Percentiles rank a stretch among this genome's conserved stretches.
phyloP scores from a whole-genome alignment of 2,888 invertebrate genomes.

The Drosophila gaucha region DNA sequence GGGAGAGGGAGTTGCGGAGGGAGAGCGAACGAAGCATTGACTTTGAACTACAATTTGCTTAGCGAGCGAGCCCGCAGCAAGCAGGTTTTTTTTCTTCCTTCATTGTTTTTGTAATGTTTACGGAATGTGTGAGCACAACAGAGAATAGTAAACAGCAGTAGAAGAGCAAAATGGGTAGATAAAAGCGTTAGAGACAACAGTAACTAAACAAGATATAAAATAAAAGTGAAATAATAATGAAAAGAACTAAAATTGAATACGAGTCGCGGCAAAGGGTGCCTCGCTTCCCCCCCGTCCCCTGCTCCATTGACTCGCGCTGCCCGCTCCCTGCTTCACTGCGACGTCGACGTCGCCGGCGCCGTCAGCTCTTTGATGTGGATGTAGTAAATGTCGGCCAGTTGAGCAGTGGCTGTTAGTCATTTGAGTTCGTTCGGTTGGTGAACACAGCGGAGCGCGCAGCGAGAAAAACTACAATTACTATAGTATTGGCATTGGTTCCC shows the following conservation, averaged over 20 bases:
- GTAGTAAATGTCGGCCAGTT: conserved; percentile 71
- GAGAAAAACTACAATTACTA: conserved; percentile 4
- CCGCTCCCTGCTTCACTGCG: conserved; percentile 25
- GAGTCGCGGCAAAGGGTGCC: conserved; percentile 32
- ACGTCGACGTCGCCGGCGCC: conserved; percentile 31
- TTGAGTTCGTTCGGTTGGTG: conserved; percentile 75
- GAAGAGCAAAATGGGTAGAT: conserved; percentile 50
- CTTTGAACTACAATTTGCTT: conserved; percentile 71
- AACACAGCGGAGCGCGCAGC: conserved; percentile 50
- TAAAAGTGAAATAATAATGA: conserved; percentile 54
- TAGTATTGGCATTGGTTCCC: conserved; percentile 18
- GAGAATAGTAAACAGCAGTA: conserved; percentile 57
- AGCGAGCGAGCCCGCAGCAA: conserved; percentile 15
- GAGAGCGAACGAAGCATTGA: conserved; percentile 58
- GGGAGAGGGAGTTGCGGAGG: background rate
- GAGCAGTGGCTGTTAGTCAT: conserved; percentile 74
- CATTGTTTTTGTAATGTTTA: conserved; percentile 69
- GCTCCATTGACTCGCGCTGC: background rate
- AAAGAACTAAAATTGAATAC: conserved; percentile 56
- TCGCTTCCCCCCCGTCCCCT: conserved; percentile 14
- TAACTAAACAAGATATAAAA: conserved; percentile 40
- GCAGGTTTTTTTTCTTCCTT: conserved; percentile 21
- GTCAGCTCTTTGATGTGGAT: conserved; percentile 58
- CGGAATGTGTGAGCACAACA: conserved; percentile 78
- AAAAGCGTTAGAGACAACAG: conserved; percentile 32